Evolutionary conservation across 2,888 invertebrate species (phyloP), one percentile per base, ranked within the genome.

Genomic region (Machimus atricapillus): DNA sequence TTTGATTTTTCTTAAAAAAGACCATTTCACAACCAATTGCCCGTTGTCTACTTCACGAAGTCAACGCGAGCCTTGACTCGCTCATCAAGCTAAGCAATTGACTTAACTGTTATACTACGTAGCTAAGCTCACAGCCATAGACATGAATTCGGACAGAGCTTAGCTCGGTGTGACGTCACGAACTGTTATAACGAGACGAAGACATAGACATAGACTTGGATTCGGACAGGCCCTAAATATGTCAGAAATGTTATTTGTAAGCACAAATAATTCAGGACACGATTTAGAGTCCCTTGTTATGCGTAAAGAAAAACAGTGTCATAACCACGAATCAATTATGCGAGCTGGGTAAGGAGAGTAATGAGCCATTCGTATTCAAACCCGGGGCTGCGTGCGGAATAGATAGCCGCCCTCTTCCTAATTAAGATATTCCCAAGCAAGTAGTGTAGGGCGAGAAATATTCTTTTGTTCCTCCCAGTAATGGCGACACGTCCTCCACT

Each of bases 381-480:
- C 27, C 40, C 7, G 14, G 14, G 23, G 9, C 79, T 79, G 43
- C 14, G 79, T 52, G 27, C 52, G 46, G 79, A 52, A 34, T 79
- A 79, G 79, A 66, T 66, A 66, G 66, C 66, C 23, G 66, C 3
- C 27, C 27, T 79, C 9, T 79, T 43, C 52, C 52, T 79, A 79
- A 79, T 79, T 46, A 79, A 79, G 79, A 52, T 34, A 79, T 79
- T 79, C 40, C 79, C 52, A 79, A 14, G 79, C 79, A 52, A 66
- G 9, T 66, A 66, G 46, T 79, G 27, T 46, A 46, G 14, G 52
- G 27, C 27, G 52, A 79, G 31, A 79, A 79, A 79, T 79, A 52
- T 79, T 79, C 40, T 52, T 46, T 79, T 46, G 46, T 52, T 79
- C 16, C 52, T 34, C n/a, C n/a, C 34, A 34, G 34, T 37, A 76